Base-by-base conservation (phyloP, 2,797 vertebrate genomes). In the Poecile montanus region DNA sequence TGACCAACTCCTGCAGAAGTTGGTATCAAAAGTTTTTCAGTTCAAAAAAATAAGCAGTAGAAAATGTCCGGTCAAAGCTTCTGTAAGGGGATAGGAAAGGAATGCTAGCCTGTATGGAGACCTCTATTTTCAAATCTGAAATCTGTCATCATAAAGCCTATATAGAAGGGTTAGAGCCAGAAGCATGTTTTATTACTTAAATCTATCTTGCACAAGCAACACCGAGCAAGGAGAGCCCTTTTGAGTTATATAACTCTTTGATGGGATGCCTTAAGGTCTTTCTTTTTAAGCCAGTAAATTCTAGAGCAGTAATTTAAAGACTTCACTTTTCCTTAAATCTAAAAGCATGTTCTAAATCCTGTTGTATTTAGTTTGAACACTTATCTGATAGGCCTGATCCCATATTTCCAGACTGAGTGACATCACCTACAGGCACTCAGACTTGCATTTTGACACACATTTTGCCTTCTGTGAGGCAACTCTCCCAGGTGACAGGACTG, bases 251-350 rank as follows among this genome's bases (percentile, higher is more conserved):
- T 66, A 91, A 82, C 82, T 93, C 95, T 89, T 90, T 95, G 40
- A 34, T 92, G 92, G 76, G 74, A 62, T 86, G 84, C 79, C 82
- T 47, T 70, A 73, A 95, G 67, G 25, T 72, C 89, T 97, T 97
- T 93, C 83, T 80, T 96, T 96, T 96, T 76, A 88, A 84, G 67
- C 88, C 80, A 91, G 85, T 89, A 94, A 96, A 97, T 96, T 93
- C 85, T 72, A 50, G 23, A 88, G 85, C 74, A 89, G 78, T 95
- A 70, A 95, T 90, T 95, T 94, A 95, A 94, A 95, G 94, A 80
- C 86, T 86, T 77, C 77, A 21, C 62, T 90, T 79, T 81, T 74
- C 65, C 74, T 96, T 94, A 91, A 85, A 92, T 95, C 94, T 77
- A 7, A 95, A 96, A 97, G 67, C 63, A 13, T 67, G 73, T 51